Base-by-base conservation (phyloP, 2,888 invertebrate species). In the Oscheius sp. region DNA sequence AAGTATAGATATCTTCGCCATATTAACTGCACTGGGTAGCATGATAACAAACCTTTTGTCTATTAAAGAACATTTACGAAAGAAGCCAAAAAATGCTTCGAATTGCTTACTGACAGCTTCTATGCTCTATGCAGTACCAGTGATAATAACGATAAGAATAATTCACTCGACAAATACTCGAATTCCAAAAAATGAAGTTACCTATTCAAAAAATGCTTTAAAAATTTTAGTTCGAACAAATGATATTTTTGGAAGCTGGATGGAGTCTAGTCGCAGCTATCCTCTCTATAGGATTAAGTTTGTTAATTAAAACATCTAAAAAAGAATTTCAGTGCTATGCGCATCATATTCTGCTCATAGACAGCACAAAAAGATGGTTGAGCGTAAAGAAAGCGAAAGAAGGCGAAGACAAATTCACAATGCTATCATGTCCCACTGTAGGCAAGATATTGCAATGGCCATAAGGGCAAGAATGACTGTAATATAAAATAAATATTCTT, bases 301-400 rank as follows among this genome's bases (percentile, higher is more conserved):
- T 63, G 67, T 66, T 54, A 33, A 45, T n/a, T n/a, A n/a, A n/a
- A n/a, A n/a, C n/a, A n/a, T n/a, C n/a, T 24, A 33, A 64, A 33
- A 3, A 51, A n/a, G 17, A 24, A 9, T 56, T 72, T 47, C 57
- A 72, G 74, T 74, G 72, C 67, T 57, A n/a, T 32, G 69, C 30
- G 68, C 70, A 2, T 49, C 67, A 8, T 72, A 74, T 38, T 38
- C 71, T 2, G 70, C 68, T 20, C 63, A 71, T 57, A 41, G 67
- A 1, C 67, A 70, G 5, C 72, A 74, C 28, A 62, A 68, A 0
- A 45, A 49, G 5, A 59, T 51, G 14, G 28, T 70, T 8, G 72
- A 72, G 44, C 54, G 72, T 9, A 57, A 72, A 30, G 89, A 77
- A 93, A 88, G 22, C 91, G 91, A 77, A 91, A 89, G 59, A 93